A percentile compares a stretch with the other conserved stretches of the same genome.
Conservation (phyloP, 2,888 invertebrate species). For the Calliopum simillimum region DNA sequence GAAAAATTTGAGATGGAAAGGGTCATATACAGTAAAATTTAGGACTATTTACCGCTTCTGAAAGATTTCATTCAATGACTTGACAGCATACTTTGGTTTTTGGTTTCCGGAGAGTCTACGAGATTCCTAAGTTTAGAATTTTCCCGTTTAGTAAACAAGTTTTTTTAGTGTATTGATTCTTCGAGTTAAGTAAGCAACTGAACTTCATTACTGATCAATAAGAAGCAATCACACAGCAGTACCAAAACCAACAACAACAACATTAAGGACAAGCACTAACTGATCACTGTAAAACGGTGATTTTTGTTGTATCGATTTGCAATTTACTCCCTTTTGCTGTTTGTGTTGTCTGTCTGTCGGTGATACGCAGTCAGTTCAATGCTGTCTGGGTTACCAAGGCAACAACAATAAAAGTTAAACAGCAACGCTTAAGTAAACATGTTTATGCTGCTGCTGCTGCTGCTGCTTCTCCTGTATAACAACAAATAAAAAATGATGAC, state of each 20-base stretch:
- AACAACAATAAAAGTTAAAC: neutral
- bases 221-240: neutral
- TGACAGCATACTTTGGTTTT: no score
- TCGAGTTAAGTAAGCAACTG: slow-evolving; percentile 6
- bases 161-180: no score
- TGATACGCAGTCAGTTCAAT: neutral
- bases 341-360: neutral
- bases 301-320: neutral
- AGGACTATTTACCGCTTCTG: no score
- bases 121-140: no score
- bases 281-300: slow-evolving; percentile 11
- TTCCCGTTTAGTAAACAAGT: no score
- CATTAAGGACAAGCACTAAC: neutral
- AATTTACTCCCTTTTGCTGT: neutral
- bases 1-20: no score
- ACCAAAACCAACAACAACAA: neutral
- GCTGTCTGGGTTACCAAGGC: no score
- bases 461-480: neutral
- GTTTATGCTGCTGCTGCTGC: neutral
- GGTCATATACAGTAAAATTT: no score
- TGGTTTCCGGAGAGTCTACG: no score
- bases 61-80: no score
- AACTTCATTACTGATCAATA: slow-evolving; percentile 14
- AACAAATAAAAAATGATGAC: slow-evolving; percentile 5
- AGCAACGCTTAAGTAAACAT: slow-evolving; percentile 16